Evolutionary conservation across 2,888 invertebrate genomes (phyloP).

Genomic region (Lottia gigantea): DNA sequence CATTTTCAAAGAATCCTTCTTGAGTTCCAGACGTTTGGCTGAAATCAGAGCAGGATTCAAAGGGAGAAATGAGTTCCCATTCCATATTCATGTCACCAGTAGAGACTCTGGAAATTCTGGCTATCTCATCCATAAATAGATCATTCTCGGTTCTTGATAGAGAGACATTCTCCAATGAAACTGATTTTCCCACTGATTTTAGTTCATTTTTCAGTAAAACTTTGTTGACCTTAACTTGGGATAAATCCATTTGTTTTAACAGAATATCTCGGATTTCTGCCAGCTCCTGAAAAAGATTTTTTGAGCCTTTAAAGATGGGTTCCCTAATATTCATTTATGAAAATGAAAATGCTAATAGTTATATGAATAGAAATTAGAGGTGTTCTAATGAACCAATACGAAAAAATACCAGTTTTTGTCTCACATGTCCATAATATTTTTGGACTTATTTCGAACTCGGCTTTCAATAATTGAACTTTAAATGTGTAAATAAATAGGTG

Average conservation of each 20-base stretch:
- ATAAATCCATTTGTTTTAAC: constrained; percentile 46
- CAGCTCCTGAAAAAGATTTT: constrained; percentile 57
- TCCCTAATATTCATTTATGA: too few relatives aligned
- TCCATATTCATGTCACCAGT: constrained; percentile 35
- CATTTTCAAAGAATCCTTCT: neutral
- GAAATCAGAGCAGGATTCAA: neutral
- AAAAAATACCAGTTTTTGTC: too few relatives aligned
- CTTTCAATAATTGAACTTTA: too few relatives aligned
- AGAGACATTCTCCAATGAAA: neutral
- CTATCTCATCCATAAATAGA: constrained; percentile 35
- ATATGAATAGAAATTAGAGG: too few relatives aligned
- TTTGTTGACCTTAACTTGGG: constrained; percentile 37
- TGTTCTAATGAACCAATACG: too few relatives aligned
- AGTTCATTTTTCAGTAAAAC: constrained; percentile 42
- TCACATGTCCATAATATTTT: too few relatives aligned
- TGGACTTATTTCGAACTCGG: too few relatives aligned
- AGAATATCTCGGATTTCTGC: constrained; percentile 54
- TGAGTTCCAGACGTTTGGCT: neutral
- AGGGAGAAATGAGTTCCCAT: constrained; percentile 34
- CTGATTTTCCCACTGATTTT: constrained; percentile 24
- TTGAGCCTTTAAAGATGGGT: too few relatives aligned
- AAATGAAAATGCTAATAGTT: too few relatives aligned
- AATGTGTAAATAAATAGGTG: too few relatives aligned
- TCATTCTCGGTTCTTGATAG: constrained; percentile 28
- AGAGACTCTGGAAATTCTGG: constrained; percentile 32